phyloP scores from a whole-genome alignment of 2,113 vertebrate species.

The Nycticebus coucang region DNA sequence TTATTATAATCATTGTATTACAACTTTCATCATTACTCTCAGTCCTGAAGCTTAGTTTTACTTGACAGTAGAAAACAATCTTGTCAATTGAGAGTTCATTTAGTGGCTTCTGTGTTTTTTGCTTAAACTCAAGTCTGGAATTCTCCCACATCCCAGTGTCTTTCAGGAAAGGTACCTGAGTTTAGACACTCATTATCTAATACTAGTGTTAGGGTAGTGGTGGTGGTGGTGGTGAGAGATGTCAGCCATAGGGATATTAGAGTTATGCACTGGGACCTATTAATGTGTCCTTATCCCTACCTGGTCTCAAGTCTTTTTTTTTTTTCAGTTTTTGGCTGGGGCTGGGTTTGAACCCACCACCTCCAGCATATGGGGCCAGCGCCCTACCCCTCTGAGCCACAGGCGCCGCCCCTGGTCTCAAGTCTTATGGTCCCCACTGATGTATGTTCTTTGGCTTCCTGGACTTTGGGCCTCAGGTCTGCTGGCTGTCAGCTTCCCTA shows the following conservation, averaged over 20 bases:
- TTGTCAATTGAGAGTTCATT: neutral
- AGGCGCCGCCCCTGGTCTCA: too few species aligned
- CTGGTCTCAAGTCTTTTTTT: too few species aligned
- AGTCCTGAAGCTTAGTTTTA: neutral
- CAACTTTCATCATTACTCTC: neutral
- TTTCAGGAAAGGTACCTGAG: neutral
- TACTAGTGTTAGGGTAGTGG: neutral
- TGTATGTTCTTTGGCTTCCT: neutral
- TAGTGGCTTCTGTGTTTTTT: neutral
- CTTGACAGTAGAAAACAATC: neutral
- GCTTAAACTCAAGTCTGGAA: neutral
- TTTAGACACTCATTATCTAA: neutral
- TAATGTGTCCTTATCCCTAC: neutral
- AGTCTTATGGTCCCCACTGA: neutral
- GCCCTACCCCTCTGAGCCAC: too few species aligned
- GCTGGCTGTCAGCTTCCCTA: neutral
- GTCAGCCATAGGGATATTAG: neutral
- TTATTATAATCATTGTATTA: neutral
- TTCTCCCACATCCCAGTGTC: neutral
- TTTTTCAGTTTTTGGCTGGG: too few species aligned
- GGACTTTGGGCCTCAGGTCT: neutral
- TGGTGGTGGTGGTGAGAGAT: neutral
- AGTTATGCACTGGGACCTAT: neutral
- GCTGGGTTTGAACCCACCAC: too few species aligned
- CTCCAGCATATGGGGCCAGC: too few species aligned